Evolutionary conservation across 2,888 invertebrate genomes (phyloP), one percentile per base, ranked within the genome.

Genomic region (Arenicola marina): DNA sequence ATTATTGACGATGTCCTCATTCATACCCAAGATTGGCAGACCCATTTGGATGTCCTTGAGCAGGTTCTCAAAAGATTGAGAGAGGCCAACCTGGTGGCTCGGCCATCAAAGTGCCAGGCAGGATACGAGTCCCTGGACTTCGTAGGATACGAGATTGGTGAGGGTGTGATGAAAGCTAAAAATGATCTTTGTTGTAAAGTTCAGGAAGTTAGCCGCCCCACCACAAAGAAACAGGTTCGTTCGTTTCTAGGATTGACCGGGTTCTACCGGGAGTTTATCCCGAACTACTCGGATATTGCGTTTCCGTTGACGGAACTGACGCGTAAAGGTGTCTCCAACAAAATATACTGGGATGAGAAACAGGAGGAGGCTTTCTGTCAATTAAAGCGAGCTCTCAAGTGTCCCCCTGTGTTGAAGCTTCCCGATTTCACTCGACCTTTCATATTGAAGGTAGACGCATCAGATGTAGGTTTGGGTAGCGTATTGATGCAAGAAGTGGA

Each of bases 401-500:
- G 24, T 21, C 34, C 34, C 7, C 68, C 66, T 7, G 59, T 70
- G 11, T 51, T 70, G 11, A 45, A 38, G 54, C 26, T 68, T 1
- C 65, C 63, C 38, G 66, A 69, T 54, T 53, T 63, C 21, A 11
- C 45, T 15, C 46, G 51, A 18, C 7, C 15, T 18, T 69, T 71
- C 53, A 61, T 65, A 26, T 7, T 69, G 32, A 33, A 59, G 45
- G 67, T 62, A 4, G 71, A 71, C 66, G 70, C 70, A 18, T 65
- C 65, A 4, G 63, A 66, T 32, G 24, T 34, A 26, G 71, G 61
- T 15, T n/a, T 71, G 11, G 68, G 66, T 1, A 65, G 65, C 3
- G 61, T 68, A 29, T 55, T 71, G 15, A n/a, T 71, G 45, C 70
- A 71, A 54, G 64, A 67, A 24, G 55, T 62, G 24, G 62, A 65